Base-by-base conservation (phyloP, 2,113 vertebrate genomes). In the Lethenteron camtschaticum region DNA sequence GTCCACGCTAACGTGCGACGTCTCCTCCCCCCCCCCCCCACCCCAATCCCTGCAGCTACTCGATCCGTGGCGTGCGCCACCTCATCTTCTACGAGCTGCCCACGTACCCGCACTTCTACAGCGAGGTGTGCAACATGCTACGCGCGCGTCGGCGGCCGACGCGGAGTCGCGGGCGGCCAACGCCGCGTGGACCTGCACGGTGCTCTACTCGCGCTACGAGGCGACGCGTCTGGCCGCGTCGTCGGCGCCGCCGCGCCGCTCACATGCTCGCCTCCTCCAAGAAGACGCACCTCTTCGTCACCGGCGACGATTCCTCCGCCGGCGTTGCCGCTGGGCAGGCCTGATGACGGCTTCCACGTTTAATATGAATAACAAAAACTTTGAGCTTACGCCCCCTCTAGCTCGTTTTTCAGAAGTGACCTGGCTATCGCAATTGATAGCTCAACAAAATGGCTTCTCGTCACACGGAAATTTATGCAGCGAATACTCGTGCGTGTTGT, bases 71-170 rank as follows among this genome's bases (percentile, higher is more conserved):
- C 58, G 86, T 95, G 76, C 80, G 81, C 75, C 90, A 96, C 79
- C 80, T 99, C 68, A 85, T 99, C 75, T 96, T 96, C 79, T 99
- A 96, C 2, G 87, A 85, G 55, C 78, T 99, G 69, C 94, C 92
- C 3, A 86, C 88, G 0, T 95, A 86, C 73, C 78, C 88, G 3
- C 87, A 95, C 76, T 99, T 94, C 82, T 99, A 99, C 80, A 95
- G 85, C 3, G 94, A 97, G 73, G 77, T 96, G 70, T 99, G 94
- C 72, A 91, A 95, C 76, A 92, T 96, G 87, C 82, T 99, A 78
- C 81, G 80, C 55, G 81, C 84, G 81, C 78, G 5, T 77, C 71
- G 70, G 80, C 8, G 7, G 85, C 80, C 0, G 81, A 77, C 73
- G 24, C 24, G 24, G 24, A 24, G 24, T 3, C 24, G 24, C 24